Evolutionary conservation across 2,797 vertebrate genomes (phyloP).

Genomic region (Peromyscus eremicus): DNA sequence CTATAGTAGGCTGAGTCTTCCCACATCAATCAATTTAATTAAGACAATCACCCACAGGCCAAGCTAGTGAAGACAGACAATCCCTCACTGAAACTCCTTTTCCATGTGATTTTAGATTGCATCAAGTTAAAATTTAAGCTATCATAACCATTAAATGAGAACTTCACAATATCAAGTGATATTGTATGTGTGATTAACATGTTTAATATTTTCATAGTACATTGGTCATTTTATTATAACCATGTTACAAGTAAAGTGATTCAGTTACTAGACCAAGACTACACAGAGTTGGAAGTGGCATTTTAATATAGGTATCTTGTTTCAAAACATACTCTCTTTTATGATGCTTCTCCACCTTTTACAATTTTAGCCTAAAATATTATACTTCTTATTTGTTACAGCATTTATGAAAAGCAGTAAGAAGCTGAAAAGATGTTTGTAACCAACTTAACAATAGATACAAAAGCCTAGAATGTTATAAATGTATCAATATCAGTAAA

Average conservation of each 20-base stretch:
- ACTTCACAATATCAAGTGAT: conserved; percentile 2
- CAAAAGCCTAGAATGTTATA: conserved; percentile 56
- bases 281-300: not conserved
- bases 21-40: not conserved
- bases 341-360: conserved; percentile 15
- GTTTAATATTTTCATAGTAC: not conserved
- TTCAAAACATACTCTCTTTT: conserved; percentile 47
- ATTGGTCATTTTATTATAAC: not conserved
- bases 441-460: conserved; percentile 47
- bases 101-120: not conserved
- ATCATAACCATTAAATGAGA: not conserved
- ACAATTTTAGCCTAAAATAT: conserved; percentile 15
- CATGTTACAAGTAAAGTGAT: not conserved
- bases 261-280: conserved; percentile 12
- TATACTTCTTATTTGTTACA: conserved; percentile 44
- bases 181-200: not conserved
- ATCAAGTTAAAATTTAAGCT: not conserved
- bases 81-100: not conserved
- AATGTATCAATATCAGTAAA: conserved; percentile 55
- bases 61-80: not conserved
- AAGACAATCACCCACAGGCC: not conserved
- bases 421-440: conserved; percentile 45
- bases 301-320: conserved; percentile 25
- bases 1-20: not conserved
- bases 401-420: conserved; percentile 40